Percentiles rank a stretch among this genome's conserved stretches.
phyloP scores from a whole-genome alignment of 1,140 invertebrate genomes.

The Drosophila trapezifrons region DNA sequence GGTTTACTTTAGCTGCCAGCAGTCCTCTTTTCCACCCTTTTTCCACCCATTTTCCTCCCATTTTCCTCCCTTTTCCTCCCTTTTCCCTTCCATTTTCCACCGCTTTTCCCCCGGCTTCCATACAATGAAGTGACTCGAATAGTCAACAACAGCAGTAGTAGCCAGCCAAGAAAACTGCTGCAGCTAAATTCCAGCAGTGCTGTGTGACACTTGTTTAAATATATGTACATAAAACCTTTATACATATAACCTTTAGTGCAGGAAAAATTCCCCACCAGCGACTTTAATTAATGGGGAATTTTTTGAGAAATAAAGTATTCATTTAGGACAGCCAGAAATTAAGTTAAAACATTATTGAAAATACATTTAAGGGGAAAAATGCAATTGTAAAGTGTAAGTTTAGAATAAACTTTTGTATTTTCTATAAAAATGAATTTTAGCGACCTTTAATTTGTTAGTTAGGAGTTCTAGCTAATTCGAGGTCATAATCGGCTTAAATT shows the following conservation, averaged over 20 bases:
- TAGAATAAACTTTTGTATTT: too few species aligned
- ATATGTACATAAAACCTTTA: not conserved
- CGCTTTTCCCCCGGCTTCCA: slow-evolving; percentile 2
- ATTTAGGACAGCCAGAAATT: not conserved
- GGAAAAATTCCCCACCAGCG: not conserved
- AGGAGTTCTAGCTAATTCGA: too few species aligned
- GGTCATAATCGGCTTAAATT: too few species aligned
- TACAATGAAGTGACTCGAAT: slow-evolving; percentile 65
- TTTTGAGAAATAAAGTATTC: not conserved
- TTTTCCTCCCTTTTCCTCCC: slow-evolving; percentile 1
- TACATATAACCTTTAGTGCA: slow-evolving; percentile 4
- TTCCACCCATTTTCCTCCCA: too few species aligned
- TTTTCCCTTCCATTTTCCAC: not conserved
- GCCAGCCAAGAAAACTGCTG: slow-evolving; percentile 33
- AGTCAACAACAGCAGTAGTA: slow-evolving; percentile 27
- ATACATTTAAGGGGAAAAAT: not conserved
- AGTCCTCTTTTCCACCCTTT: not conserved
- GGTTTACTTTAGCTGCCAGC: slow-evolving; percentile 63
- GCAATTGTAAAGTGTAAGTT: not conserved
- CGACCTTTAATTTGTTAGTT: too few species aligned
- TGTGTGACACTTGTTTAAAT: slow-evolving; percentile 27
- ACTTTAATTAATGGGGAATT: not conserved
- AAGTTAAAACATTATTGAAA: too few species aligned
- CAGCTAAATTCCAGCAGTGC: slow-evolving; percentile 37
- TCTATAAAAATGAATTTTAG: too few species aligned